phyloP scores from a whole-genome alignment of 2,797 vertebrate genomes.

The Paedocypris micromegethes region DNA sequence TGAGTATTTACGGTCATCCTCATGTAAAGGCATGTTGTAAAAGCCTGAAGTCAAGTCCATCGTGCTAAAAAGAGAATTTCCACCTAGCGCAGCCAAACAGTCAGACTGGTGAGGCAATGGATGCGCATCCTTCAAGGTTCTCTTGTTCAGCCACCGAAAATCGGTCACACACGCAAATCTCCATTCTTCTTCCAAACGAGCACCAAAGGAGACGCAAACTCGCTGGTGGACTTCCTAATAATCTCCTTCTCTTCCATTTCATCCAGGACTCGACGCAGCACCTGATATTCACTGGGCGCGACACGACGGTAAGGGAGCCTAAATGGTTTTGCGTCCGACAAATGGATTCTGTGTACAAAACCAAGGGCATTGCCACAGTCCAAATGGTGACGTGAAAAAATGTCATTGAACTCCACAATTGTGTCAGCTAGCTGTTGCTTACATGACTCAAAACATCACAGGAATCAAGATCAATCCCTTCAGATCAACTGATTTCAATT shows the following conservation, averaged over 20 bases:
- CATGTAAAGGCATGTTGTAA: constrained; percentile 6
- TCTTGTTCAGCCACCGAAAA: constrained; percentile 4
- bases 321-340: constrained; percentile 1
- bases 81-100: neutral
- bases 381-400: constrained; percentile 12
- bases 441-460: constrained; percentile 6
- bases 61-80: neutral
- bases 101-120: neutral
- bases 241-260: constrained; percentile 9
- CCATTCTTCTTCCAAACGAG: constrained; percentile 15
- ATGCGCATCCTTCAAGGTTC: neutral
- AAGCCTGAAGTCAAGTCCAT: neutral
- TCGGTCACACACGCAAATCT: neutral
- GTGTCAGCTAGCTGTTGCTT: neutral
- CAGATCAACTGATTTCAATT: constrained; percentile 10
- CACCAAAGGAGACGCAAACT: neutral
- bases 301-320: neutral
- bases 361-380: constrained; percentile 4
- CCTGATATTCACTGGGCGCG: too few relatives aligned
- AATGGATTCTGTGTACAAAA: constrained; percentile 17
- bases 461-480: neutral
- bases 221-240: neutral
- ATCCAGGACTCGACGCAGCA: neutral
- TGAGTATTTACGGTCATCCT: neutral
- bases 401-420: constrained; percentile 5